Percentiles rank a stretch among this genome's conserved stretches.
Conservation (phyloP, 1,140 invertebrate genomes). For the Aethina tumida region DNA sequence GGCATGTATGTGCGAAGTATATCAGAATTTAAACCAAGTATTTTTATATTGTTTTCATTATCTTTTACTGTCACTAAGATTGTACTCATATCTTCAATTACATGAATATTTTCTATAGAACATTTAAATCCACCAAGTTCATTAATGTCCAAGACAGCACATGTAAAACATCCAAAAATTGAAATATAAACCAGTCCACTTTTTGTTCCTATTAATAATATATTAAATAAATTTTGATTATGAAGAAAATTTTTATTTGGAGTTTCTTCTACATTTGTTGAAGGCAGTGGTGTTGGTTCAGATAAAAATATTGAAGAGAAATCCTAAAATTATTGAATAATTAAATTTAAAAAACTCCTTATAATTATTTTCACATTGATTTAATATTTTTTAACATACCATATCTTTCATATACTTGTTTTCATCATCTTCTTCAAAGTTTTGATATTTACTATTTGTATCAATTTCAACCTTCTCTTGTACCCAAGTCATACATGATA, state of each 20-base stretch:
- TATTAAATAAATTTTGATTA: constrained; percentile 61
- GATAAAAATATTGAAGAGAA: constrained; percentile 43
- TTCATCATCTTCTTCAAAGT: constrained; percentile 21
- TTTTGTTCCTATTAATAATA: constrained; percentile 68
- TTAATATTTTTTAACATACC: constrained; percentile 15
- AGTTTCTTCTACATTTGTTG: constrained; percentile 45
- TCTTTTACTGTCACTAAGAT: constrained; percentile 47
- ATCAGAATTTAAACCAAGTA: constrained; percentile 53
- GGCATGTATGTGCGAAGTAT: constrained; percentile 53
- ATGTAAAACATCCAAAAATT: constrained; percentile 76
- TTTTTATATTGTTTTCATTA: constrained; percentile 40
- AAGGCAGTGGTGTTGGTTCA: constrained; percentile 35
- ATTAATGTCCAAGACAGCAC: constrained; percentile 57
- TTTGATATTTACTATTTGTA: constrained; percentile 27
- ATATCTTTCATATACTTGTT: constrained; percentile 27
- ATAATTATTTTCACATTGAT: background rate
- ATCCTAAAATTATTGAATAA: constrained; percentile 36
- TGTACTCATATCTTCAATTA: constrained; percentile 49
- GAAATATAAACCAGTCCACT: constrained; percentile 63
- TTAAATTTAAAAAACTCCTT: constrained; percentile 2
- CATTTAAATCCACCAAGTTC: constrained; percentile 43
- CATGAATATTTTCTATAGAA: constrained; percentile 47
- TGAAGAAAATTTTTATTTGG: constrained; percentile 51
- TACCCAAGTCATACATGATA: constrained; percentile 51
- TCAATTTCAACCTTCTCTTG: constrained; percentile 37